phyloP scores from a whole-genome alignment of 2,888 invertebrate genomes.

The Archips crataeganus region DNA sequence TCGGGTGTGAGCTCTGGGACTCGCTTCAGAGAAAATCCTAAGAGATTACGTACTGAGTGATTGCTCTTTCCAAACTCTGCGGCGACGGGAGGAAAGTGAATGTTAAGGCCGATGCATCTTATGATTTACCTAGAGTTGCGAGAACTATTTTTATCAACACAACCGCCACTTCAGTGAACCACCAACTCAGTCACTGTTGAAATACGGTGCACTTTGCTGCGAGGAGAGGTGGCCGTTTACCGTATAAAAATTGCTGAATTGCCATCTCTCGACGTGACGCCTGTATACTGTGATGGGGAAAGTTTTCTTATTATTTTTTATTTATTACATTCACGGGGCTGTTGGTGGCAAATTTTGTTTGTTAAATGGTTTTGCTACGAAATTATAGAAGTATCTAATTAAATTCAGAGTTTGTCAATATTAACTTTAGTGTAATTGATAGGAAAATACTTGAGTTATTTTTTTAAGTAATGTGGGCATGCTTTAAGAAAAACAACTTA shows the following conservation, averaged over 20 bases:
- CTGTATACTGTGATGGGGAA: conserved; percentile 75
- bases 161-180: conserved; percentile 43
- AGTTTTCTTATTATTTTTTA: conserved; percentile 84
- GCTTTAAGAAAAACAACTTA: too few species aligned
- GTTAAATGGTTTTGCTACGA: conserved; percentile 54
- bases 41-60: conserved; percentile 84
- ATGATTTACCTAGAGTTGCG: conserved; percentile 67
- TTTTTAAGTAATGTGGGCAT: too few species aligned
- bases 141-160: conserved; percentile 50
- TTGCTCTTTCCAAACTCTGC: conserved; percentile 79
- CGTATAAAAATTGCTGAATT: conserved; percentile 65
- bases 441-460: not conserved
- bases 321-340: conserved; percentile 78
- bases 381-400: conserved; percentile 31
- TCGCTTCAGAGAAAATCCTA: conserved; percentile 70
- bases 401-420: conserved; percentile 1
- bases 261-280: conserved; percentile 66
- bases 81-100: conserved; percentile 71
- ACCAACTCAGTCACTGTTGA: conserved; percentile 47
- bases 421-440: not conserved
- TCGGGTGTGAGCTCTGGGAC: conserved; percentile 51
- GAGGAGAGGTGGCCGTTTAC: conserved; percentile 43
- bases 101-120: conserved; percentile 68
- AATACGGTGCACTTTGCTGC: conserved; percentile 56
- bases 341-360: conserved; percentile 57